Percentiles rank a stretch among this genome's conserved stretches.
phyloP scores from a whole-genome alignment of 2,113 vertebrate genomes.

The Lampris incognitus region DNA sequence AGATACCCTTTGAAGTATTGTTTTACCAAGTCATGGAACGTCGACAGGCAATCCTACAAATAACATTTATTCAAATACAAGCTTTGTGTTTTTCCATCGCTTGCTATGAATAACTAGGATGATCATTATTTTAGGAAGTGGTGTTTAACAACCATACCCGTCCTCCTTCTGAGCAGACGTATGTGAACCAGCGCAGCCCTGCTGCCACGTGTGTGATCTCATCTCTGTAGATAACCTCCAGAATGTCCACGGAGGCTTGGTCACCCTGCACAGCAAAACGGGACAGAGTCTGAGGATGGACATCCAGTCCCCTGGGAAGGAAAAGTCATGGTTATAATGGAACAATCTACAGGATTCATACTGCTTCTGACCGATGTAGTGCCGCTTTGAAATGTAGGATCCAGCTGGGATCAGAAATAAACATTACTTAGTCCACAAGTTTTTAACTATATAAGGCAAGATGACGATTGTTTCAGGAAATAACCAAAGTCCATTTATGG shows the following conservation, averaged over 20 bases:
- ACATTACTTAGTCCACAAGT: too few relatives aligned
- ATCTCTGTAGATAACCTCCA: slow-evolving; percentile 75
- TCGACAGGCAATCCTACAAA: slow-evolving; percentile 68
- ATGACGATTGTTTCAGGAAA: too few relatives aligned
- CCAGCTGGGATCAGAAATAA: too few relatives aligned
- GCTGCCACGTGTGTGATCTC: slow-evolving; percentile 79
- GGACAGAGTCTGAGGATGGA: slow-evolving; percentile 75
- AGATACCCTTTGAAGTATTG: slow-evolving; percentile 76
- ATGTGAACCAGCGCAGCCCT: slow-evolving; percentile 76
- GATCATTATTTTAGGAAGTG: not conserved
- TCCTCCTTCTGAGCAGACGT: slow-evolving; percentile 70
- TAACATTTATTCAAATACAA: not conserved
- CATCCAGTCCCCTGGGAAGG: slow-evolving; percentile 69
- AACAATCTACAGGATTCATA: too few relatives aligned
- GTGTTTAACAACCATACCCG: slow-evolving; percentile 36
- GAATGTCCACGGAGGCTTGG: slow-evolving; percentile 58
- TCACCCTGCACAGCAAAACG: slow-evolving; percentile 73
- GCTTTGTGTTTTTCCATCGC: not conserved
- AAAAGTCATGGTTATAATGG: too few relatives aligned
- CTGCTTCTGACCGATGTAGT: too few relatives aligned
- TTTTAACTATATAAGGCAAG: too few relatives aligned
- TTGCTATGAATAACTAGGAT: not conserved
- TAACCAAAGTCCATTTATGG: too few relatives aligned
- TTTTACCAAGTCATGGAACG: slow-evolving; percentile 76
- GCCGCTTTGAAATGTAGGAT: too few relatives aligned